Base-by-base conservation (phyloP, 92 coral and sea anemone genomes). In the Zoanthus solanderi region DNA sequence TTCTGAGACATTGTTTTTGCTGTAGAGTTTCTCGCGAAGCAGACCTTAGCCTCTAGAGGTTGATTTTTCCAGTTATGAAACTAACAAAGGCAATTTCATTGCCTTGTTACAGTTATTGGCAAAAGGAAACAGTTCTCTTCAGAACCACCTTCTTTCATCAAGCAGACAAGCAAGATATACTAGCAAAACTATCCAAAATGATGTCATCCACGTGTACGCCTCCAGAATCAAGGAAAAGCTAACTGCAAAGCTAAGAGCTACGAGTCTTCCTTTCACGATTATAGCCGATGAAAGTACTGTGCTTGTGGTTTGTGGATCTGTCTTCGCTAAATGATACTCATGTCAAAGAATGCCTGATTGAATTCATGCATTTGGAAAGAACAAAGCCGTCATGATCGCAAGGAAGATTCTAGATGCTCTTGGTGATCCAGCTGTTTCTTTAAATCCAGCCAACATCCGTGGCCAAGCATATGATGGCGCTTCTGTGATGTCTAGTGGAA, bases 181-280 rank as follows among this genome's bases (percentile, higher is more conserved):
- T 15, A 86, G 90, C 78, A 90, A 90, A 86, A 90, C 90, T 86
- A 85, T 90, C 69, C 90, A 90, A 73, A 90, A 90, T 85, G 86
- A 90, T 3, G 78, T 86, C 63, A 86, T 86, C 52, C 88, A 89
- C 69, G 77, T 89, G 88, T 75, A 73, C 72, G 78, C 88, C 8
- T 75, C 88, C 48, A 60, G 31, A 30, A 72, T 79, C 32, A 67
- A 30, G 82, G 84, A 87, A 69, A 71, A 84, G 66, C 66, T 78
- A 82, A 78, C 89, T 67, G 76, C 80, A 88, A 87, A 79, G 71
- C 84, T 69, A 29, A 71, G 79, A 69, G 6, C 53, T 28, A 83
- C 83, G 84, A 75, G 11, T 54, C 71, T 75, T 32, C 85, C 73
- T 66, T 72, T 83, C 75, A 72, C 76, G 66, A 46, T 74, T 60